Conservation (phyloP, 2,797 vertebrate species). For the Bovichtus diacanthus region DNA sequence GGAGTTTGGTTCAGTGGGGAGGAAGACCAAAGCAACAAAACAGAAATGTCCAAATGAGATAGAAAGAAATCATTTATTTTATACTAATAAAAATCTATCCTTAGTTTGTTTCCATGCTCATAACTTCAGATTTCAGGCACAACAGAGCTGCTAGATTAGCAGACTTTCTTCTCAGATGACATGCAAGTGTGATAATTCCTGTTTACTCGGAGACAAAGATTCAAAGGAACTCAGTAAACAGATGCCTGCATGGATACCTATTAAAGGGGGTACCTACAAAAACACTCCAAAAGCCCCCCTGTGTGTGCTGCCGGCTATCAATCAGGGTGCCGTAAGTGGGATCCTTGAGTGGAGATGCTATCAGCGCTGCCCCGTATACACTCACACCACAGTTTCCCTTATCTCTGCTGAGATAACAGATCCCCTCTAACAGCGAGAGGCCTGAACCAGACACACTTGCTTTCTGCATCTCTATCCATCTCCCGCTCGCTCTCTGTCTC, state of each 20-base stretch:
- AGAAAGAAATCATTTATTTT: not conserved
- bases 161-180: constrained; percentile 36
- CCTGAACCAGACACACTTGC: constrained; percentile 64
- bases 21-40: constrained; percentile 38
- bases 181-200: constrained; percentile 55
- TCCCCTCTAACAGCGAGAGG: constrained; percentile 75
- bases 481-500: constrained; percentile 31
- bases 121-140: not conserved
- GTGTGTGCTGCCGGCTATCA: constrained; percentile 82
- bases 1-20: constrained; percentile 14
- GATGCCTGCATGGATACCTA: constrained; percentile 63
- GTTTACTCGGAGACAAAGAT: constrained; percentile 63
- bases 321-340: constrained; percentile 85
- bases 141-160: not conserved
- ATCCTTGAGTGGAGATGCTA: constrained; percentile 87
- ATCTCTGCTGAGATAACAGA: constrained; percentile 83
- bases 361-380: constrained; percentile 82
- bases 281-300: constrained; percentile 60
- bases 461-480: constrained; percentile 58
- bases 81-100: not conserved
- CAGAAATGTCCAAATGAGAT: constrained; percentile 6
- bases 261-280: constrained; percentile 60
- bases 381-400: constrained; percentile 86
- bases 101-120: not conserved
- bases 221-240: constrained; percentile 69